Evolutionary conservation across 2,888 invertebrate species (phyloP), one percentile per base, ranked within the genome.

Genomic region (Myopa tessellatipennis): DNA sequence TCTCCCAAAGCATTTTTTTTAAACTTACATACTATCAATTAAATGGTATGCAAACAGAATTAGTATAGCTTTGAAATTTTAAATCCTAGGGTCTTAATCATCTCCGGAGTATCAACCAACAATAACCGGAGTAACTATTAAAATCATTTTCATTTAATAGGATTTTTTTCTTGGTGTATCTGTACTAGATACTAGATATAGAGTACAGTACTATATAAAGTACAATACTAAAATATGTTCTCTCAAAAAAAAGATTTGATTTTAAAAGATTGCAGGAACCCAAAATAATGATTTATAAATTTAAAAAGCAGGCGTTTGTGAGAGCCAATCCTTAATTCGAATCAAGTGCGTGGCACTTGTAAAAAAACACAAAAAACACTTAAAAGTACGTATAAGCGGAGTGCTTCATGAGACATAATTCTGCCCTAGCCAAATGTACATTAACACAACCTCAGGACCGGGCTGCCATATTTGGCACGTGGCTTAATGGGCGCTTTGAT

Each of bases 401-500:
- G 26, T 55, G 52, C 14, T 73, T 40, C 45, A 73, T 63, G 73
- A 50, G 73, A 73, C 60, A 63, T 63, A 61, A 18, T 63, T 73
- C 63, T 58, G 45, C 38, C 14, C 65, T 4, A 36, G 38, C 34
- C 38, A 14, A 6, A 65, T 14, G 65, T 34, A n/a, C 36, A 67
- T 38, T 26, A 16, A 36, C 14, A 7, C 26, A 26, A 18, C 36
- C 14, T 14, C 40, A 67, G 10, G 16, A 55, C 14, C 61, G 18
- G 50, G 8, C 61, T 50, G 55, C 52, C 26, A 76, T 79, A 79
- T 60, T 60, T 76, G 87, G 80, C 86, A 86, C 86, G 87, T 85
- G 86, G 79, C 84, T 77, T 61, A 81, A 78, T 80, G 84, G 83
- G 85, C 87, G 82, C 83, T 85, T 82, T 86, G 87, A 87, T 86